phyloP scores from a whole-genome alignment of 1,140 invertebrate species.

The Centruroides sculpturatus region DNA sequence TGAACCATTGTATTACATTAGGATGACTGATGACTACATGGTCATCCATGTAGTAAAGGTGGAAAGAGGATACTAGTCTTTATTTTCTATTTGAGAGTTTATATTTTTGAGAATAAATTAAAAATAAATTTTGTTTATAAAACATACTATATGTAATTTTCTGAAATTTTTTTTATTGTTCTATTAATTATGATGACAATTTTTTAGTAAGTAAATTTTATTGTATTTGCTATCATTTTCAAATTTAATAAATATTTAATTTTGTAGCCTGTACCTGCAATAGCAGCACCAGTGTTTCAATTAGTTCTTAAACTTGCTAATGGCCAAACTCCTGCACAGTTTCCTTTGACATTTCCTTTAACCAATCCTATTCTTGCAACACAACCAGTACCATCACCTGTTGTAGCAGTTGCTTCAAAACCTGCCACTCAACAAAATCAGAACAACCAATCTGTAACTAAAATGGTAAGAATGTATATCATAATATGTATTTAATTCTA shows the following conservation, averaged over 20 bases:
- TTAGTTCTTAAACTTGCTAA: conserved; percentile 34
- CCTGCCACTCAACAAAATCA: background rate
- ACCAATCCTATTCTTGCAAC: background rate
- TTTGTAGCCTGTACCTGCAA: conserved; percentile 10
- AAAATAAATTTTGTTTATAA: too few species aligned
- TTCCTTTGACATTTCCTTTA: conserved; percentile 30
- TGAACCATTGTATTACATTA: too few species aligned
- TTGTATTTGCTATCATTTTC: background rate
- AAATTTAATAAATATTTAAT: background rate
- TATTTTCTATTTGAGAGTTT: too few species aligned
- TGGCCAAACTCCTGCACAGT: conserved; percentile 33
- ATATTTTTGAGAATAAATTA: too few species aligned
- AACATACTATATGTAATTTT: too few species aligned
- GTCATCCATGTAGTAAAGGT: too few species aligned
- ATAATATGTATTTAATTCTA: too few species aligned
- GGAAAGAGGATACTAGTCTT: too few species aligned
- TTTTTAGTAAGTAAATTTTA: background rate
- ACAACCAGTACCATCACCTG: background rate
- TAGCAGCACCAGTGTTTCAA: conserved; percentile 28
- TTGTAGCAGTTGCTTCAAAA: background rate
- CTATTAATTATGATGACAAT: background rate
- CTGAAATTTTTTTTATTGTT: too few species aligned
- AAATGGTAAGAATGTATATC: background rate
- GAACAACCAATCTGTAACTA: background rate
- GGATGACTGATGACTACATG: too few species aligned